Percentiles rank a stretch among this genome's conserved stretches.
Evolutionary conservation across 2,888 invertebrate species (phyloP).

Genomic region (Orthonevra nobilis): DNA sequence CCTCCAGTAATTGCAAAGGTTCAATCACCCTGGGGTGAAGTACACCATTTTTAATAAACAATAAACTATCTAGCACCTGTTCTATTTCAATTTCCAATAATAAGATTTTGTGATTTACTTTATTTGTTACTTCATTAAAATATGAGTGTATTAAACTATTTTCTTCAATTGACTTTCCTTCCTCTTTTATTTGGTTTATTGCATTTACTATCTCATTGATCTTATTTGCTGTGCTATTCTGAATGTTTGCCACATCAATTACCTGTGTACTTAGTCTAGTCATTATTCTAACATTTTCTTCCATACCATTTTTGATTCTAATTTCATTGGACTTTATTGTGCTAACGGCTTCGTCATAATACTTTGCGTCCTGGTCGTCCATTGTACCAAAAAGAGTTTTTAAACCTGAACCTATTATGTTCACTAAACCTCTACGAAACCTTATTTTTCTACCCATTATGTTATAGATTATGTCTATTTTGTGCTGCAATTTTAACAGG

Average conservation of each 20-base stretch:
- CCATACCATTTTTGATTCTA: conserved; percentile 15
- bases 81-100: conserved; percentile 1
- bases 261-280: too few relatives aligned
- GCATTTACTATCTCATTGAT: conserved; percentile 1
- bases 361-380: conserved; percentile 2
- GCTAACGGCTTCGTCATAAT: not conserved
- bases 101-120: not conserved
- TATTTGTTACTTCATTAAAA: conserved; percentile 3
- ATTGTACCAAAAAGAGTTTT: conserved; percentile 10
- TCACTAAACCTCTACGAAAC: too few relatives aligned
- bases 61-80: conserved; percentile 18
- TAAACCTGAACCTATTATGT: not conserved
- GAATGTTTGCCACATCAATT: conserved; percentile 7
- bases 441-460: not conserved
- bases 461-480: conserved; percentile 1
- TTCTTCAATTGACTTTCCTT: conserved; percentile 8
- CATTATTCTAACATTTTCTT: conserved; percentile 11
- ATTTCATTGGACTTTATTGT: conserved; percentile 3
- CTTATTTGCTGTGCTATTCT: conserved; percentile 5
- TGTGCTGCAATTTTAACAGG: not conserved
- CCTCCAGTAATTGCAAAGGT: conserved; percentile 3
- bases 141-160: conserved; percentile 14
- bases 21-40: conserved; percentile 10
- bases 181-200: too few relatives aligned
- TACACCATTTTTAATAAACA: conserved; percentile 23